Conservation (phyloP, 2,113 vertebrate species). For the Petromus typicus region DNA sequence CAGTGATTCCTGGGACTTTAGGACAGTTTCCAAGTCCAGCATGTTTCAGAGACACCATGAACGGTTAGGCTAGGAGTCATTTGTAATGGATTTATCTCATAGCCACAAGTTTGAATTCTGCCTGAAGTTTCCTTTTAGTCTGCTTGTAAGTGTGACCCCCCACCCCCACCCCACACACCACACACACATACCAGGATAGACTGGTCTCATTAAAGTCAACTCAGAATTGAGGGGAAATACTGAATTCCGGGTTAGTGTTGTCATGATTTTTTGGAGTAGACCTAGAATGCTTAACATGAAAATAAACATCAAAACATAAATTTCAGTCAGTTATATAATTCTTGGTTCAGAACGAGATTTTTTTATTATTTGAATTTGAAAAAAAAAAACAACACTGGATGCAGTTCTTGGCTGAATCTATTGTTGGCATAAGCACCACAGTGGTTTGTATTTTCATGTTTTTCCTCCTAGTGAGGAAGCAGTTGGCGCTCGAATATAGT, state of each 20-base stretch:
- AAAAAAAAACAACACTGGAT: neutral
- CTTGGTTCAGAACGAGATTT: neutral
- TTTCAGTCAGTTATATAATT: neutral
- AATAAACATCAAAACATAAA: neutral
- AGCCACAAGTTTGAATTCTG: neutral
- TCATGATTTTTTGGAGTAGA: neutral
- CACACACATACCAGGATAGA: neutral
- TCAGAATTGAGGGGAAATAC: neutral
- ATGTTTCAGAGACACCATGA: neutral
- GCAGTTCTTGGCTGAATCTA: slow-evolving; percentile 47
- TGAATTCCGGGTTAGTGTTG: neutral
- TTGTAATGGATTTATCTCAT: slow-evolving; percentile 13
- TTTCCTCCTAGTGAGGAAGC: slow-evolving; percentile 55
- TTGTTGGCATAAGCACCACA: slow-evolving; percentile 14
- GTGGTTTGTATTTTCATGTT: neutral
- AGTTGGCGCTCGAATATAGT: slow-evolving; percentile 58
- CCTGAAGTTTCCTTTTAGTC: neutral
- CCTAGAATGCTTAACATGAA: neutral
- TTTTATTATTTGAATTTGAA: slow-evolving; percentile 30
- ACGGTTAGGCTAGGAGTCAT: neutral
- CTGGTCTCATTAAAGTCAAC: neutral
- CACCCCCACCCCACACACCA: no score
- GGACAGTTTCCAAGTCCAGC: neutral
- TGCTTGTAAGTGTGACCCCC: slow-evolving; percentile 10
- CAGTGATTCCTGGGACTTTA: neutral